These are phyloP conservation scores for Zelostemma sp. DNA, from an alignment of 1,140 invertebrate species.

Conservation along the genomic window DNA sequence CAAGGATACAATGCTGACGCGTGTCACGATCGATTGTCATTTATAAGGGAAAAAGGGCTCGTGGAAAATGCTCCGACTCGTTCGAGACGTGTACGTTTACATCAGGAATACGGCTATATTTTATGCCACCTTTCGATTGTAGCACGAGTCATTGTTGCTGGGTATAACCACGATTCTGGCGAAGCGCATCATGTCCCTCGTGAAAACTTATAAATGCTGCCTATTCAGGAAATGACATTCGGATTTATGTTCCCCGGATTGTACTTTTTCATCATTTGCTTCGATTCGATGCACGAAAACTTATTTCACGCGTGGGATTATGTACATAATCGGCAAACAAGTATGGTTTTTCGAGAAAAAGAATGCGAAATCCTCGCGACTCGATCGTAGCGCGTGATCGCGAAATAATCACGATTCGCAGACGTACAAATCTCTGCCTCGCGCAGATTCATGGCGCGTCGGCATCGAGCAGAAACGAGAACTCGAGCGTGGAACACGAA, in stretches of 20 bases:
- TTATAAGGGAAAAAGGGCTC: slow-evolving; percentile 3
- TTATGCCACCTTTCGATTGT: neutral
- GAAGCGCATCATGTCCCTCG: neutral
- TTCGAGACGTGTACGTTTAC: neutral
- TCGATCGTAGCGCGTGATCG: too few relatives aligned
- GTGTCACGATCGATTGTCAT: slow-evolving; percentile 4
- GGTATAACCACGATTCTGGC: neutral
- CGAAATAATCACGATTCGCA: too few relatives aligned
- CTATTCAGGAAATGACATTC: neutral
- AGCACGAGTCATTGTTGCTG: neutral
- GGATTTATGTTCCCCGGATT: neutral
- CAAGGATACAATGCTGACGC: slow-evolving; percentile 1
- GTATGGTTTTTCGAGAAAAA: too few relatives aligned
- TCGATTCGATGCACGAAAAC: too few relatives aligned
- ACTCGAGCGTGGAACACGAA: slow-evolving; percentile 27
- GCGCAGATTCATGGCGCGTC: neutral
- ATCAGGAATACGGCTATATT: slow-evolving; percentile 1
- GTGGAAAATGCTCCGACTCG: neutral
- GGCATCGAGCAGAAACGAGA: neutral
- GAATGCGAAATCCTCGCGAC: too few relatives aligned
- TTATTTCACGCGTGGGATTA: too few relatives aligned
- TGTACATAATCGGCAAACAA: too few relatives aligned
- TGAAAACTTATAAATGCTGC: neutral
- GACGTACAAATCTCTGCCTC: neutral
- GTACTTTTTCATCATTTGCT: too few relatives aligned